Base-by-base conservation (phyloP, 2,888 invertebrate genomes). In the Anthoptus insignis region DNA sequence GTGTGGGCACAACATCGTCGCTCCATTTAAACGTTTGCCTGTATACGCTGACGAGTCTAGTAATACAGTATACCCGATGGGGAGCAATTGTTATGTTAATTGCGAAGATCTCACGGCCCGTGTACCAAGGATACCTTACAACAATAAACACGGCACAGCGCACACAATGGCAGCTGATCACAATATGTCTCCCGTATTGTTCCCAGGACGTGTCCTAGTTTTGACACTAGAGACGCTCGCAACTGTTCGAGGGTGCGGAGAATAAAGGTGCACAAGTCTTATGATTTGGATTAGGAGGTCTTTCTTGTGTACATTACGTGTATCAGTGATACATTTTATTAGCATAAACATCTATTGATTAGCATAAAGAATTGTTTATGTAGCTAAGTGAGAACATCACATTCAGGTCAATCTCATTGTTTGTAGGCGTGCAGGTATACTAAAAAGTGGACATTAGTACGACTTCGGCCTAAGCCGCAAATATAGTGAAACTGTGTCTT, bases 71-170 rank as follows among this genome's bases (percentile, higher is more conserved):
- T 49, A n/a, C 47, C 45, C 54, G 34, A 13, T 34, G 54, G 19
- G n/a, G 1, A 22, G 54, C 61, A 73, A 68, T 72, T 69, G 71
- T 72, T 64, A 58, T 69, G 66, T 59, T 69, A 71, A 71, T 73
- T 60, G 61, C 11, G 22, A 37, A 27, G 68, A 63, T 71, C 73
- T 70, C 73, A 74, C 71, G 71, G 61, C 65, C 63, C 59, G 37
- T 56, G 16, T 13, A 58, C 52, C 34, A 57, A 60, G 66, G 56
- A 47, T 47, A 19, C 45, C 1, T 21, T 39, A 39, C 49, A 56
- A 63, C 60, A 71, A 73, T 69, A 71, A 73, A 73, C 68, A 73
- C 54, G 61, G 22, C 19, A 22, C 24, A 7, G 53, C 52, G 21
- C 42, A 19, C 16, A 42, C 22, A 2, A n/a, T n/a, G n/a, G 32